phyloP scores from a whole-genome alignment of 2,888 invertebrate species.

The Sarcophaga carnaria region DNA sequence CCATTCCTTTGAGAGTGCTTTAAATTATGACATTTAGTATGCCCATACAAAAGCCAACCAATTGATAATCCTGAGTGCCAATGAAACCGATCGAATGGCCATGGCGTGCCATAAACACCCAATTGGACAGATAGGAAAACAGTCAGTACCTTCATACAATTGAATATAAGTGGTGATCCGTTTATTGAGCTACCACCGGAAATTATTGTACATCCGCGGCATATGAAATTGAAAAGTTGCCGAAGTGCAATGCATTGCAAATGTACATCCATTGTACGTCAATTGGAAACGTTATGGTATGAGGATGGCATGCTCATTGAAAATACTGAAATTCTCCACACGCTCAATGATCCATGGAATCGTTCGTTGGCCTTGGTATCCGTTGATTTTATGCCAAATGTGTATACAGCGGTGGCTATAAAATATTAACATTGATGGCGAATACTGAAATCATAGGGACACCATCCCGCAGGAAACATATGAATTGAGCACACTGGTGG shows the following conservation, averaged over 20 bases:
- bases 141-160: constrained; percentile 88
- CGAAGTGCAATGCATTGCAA: constrained; percentile 94
- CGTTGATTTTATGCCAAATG: constrained; percentile 91
- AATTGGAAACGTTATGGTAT: constrained; percentile 93
- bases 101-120: constrained; percentile 76
- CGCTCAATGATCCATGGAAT: constrained; percentile 94
- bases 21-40: constrained; percentile 92
- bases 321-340: constrained; percentile 88
- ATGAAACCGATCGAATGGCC: constrained; percentile 88
- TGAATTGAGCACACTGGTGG: constrained; percentile 91
- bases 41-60: constrained; percentile 88
- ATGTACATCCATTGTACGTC: constrained; percentile 91
- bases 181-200: constrained; percentile 90
- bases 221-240: constrained; percentile 89
- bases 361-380: constrained; percentile 91
- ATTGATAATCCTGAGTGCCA: constrained; percentile 90
- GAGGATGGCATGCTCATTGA: constrained; percentile 94
- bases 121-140: too few species aligned
- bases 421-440: constrained; percentile 88
- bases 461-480: constrained; percentile 90
- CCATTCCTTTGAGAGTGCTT: constrained; percentile 89
- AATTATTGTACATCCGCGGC: constrained; percentile 92
- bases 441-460: constrained; percentile 91
- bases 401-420: constrained; percentile 90
- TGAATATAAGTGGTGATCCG: constrained; percentile 88